phyloP scores from a whole-genome alignment of 2,888 invertebrate genomes.

The Acholoe squamosa region DNA sequence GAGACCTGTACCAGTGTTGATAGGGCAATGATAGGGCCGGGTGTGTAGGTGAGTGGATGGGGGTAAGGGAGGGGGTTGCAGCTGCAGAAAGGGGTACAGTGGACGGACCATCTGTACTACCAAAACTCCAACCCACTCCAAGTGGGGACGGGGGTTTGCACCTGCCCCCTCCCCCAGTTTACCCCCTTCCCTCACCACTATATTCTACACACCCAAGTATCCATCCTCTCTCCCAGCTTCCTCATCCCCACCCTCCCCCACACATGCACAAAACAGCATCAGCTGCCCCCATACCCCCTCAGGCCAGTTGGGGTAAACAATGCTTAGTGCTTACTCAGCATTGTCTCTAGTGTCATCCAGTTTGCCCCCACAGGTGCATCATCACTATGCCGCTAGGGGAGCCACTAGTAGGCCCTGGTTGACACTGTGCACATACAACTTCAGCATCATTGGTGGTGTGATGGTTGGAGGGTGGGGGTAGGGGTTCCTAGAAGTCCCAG shows the following conservation, averaged over 20 bases:
- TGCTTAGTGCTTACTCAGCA: background rate
- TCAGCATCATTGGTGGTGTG: background rate
- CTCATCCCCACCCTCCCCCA: background rate
- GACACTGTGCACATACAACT: slow-evolving; percentile 1
- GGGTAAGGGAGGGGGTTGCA: background rate
- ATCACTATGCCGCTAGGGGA: background rate
- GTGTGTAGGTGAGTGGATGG: background rate
- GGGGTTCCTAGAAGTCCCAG: background rate
- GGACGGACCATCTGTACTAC: no score
- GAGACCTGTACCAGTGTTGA: background rate
- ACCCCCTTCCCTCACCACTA: background rate
- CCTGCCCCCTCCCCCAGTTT: slow-evolving; percentile 3
- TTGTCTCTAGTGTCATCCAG: slow-evolving; percentile 10
- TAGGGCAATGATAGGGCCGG: background rate
- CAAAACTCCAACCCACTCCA: background rate
- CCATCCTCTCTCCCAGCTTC: background rate
- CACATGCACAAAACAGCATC: background rate
- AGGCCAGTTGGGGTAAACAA: background rate
- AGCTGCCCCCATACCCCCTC: slow-evolving; percentile 21
- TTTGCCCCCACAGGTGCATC: slow-evolving; percentile 11
- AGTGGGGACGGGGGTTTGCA: background rate
- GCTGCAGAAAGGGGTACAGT: background rate
- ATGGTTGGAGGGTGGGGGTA: background rate
- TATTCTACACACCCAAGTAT: no score
- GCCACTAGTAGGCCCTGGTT: background rate